Conservation (phyloP, 2,888 invertebrate genomes). For the Unio pictorum region DNA sequence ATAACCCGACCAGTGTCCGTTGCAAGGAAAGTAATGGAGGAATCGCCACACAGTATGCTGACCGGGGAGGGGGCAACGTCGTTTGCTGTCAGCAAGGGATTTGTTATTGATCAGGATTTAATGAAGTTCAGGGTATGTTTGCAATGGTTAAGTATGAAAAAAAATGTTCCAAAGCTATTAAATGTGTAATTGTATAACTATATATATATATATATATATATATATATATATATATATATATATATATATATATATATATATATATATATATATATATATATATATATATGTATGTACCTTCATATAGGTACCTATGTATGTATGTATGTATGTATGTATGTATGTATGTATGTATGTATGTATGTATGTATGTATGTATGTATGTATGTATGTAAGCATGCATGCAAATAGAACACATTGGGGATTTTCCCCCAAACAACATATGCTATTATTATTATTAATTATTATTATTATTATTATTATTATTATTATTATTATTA, state of each 20-base stretch:
- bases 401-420: too few relatives aligned
- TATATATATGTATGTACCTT: too few relatives aligned
- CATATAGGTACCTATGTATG: too few relatives aligned
- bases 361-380: too few relatives aligned
- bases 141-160: neutral
- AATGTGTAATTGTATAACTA: too few relatives aligned
- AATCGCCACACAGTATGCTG: slow-evolving; percentile 47
- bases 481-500: slow-evolving; percentile 5
- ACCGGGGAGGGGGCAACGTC: slow-evolving; percentile 44
- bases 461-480: slow-evolving; percentile 1
- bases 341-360: too few relatives aligned
- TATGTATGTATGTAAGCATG: too few relatives aligned
- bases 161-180: neutral
- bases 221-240: too few relatives aligned
- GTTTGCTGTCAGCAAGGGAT: slow-evolving; percentile 47
- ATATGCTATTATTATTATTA: neutral
- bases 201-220: too few relatives aligned
- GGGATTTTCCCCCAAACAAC: neutral
- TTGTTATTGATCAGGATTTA: slow-evolving; percentile 11
- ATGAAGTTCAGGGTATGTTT: neutral
- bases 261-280: too few relatives aligned
- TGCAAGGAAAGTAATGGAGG: slow-evolving; percentile 46
- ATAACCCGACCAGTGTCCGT: slow-evolving; percentile 42
- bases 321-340: too few relatives aligned
- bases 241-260: too few relatives aligned